Conservation (phyloP, 2,888 invertebrate species). For the Calameuta pallipes region DNA sequence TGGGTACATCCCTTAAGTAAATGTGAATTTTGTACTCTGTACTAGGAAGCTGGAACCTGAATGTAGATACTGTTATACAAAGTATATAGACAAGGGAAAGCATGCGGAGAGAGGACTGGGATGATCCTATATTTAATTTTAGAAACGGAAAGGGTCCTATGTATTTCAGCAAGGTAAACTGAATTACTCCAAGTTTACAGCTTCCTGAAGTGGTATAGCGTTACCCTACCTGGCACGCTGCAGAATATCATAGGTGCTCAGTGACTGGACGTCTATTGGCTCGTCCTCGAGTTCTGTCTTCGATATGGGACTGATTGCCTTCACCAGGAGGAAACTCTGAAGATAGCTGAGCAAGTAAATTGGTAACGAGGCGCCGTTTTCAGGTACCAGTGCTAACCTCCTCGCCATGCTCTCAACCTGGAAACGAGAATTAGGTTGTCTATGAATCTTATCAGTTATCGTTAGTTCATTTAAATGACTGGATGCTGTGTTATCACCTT, state of each 20-base stretch:
- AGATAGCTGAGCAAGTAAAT: constrained; percentile 88
- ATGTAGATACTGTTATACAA: too few species aligned
- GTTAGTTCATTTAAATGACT: constrained; percentile 21
- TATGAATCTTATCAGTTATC: constrained; percentile 17
- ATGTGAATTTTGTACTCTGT: too few species aligned
- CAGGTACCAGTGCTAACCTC: constrained; percentile 88
- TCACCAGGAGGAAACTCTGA: constrained; percentile 86
- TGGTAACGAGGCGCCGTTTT: constrained; percentile 86
- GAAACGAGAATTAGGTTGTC: constrained; percentile 26
- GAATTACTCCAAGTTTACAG: too few species aligned
- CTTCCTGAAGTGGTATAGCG: too few species aligned
- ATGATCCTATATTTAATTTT: not conserved
- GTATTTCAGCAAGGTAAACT: too few species aligned
- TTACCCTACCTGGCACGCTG: constrained; percentile 82
- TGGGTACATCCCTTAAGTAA: too few species aligned
- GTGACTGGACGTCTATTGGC: constrained; percentile 76
- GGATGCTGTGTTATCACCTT: constrained; percentile 64
- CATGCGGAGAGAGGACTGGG: not conserved
- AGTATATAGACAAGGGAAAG: not conserved
- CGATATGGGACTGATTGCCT: constrained; percentile 77
- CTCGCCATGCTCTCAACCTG: constrained; percentile 83
- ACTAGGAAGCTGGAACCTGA: too few species aligned
- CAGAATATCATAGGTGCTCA: constrained; percentile 90
- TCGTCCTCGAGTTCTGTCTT: constrained; percentile 79
- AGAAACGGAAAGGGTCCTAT: too few species aligned